These are phyloP conservation scores for Hermetia illucens DNA, from an alignment of 1,140 invertebrate genomes.

Conservation along the genomic window DNA sequence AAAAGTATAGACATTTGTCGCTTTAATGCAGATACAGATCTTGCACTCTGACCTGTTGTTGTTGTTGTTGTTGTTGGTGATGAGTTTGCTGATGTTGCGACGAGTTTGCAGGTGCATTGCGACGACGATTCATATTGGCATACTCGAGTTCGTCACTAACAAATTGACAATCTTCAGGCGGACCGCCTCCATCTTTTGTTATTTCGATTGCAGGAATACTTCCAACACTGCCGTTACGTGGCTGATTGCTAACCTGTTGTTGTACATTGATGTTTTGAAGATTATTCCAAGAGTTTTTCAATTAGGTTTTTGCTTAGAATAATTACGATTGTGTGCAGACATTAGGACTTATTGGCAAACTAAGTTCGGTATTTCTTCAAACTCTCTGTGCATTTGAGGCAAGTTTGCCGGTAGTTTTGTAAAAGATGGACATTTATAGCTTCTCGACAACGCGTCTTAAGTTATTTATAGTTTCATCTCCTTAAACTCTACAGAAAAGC, in stretches of 20 bases:
- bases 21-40: no score
- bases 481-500: no score
- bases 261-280: not conserved
- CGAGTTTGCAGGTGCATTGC: slow-evolving; percentile 1
- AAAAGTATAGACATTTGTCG: no score
- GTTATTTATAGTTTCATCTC: no score
- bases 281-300: not conserved
- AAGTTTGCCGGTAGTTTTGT: no score
- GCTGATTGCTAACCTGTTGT: slow-evolving; percentile 4
- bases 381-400: no score
- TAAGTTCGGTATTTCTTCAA: no score
- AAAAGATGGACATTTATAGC: no score
- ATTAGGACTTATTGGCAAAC: no score
- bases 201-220: slow-evolving; percentile 58
- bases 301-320: no score
- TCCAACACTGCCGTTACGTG: slow-evolving; percentile 28
- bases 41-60: slow-evolving; percentile 5
- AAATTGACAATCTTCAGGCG: slow-evolving; percentile 39
- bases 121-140: slow-evolving; percentile 1
- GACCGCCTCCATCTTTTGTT: slow-evolving; percentile 70
- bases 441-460: no score
- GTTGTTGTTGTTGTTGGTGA: slow-evolving; percentile 6
- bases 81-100: slow-evolving; percentile 1
- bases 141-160: slow-evolving; percentile 29
- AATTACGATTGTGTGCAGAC: no score